A percentile compares a stretch with the other conserved stretches of the same genome.
These are phyloP conservation scores for Artibeus lituratus DNA, from an alignment of 2,797 vertebrate genomes.

Conservation along the genomic window DNA sequence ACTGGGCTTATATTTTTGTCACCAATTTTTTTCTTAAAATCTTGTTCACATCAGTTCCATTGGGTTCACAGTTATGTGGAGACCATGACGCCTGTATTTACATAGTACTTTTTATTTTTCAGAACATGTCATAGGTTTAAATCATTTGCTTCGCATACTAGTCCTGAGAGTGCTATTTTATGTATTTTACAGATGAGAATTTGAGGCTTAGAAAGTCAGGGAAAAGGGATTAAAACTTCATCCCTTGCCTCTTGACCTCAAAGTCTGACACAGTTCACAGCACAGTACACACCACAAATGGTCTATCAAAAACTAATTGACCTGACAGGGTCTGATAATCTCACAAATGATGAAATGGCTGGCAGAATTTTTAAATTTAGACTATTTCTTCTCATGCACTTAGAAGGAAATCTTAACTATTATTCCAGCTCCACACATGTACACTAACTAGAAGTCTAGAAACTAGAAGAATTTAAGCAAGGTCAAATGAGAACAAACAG, in stretches of 20 bases:
- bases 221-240: neutral
- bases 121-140: neutral
- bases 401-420: neutral
- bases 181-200: neutral
- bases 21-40: neutral
- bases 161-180: neutral
- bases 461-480: slow-evolving; percentile 15
- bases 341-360: neutral
- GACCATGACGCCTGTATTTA: neutral
- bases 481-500: neutral
- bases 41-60: neutral
- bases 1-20: neutral
- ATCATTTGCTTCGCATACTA: neutral
- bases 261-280: neutral
- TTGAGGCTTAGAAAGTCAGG: neutral
- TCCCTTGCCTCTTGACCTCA: neutral
- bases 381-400: neutral
- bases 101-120: neutral
- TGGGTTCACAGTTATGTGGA: neutral
- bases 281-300: neutral
- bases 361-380: neutral
- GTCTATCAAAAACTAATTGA: slow-evolving; percentile 7
- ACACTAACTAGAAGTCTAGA: neutral
- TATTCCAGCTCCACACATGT: neutral
- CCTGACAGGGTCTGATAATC: neutral